Evolutionary conservation across 2,797 vertebrate genomes (phyloP).

Genomic region (Rousettus madagascariensis): DNA sequence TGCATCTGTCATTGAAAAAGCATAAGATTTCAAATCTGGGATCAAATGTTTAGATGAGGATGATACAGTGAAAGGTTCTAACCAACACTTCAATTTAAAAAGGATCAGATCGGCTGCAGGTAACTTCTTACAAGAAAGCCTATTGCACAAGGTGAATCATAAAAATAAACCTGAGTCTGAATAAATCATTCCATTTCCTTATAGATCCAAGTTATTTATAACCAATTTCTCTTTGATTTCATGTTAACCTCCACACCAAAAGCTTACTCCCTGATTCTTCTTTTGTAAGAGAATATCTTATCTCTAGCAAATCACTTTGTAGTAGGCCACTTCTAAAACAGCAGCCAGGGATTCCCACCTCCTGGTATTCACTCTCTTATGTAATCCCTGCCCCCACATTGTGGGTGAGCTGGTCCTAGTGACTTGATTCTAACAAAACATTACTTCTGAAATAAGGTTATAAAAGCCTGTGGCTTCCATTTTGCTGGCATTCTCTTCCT

Average conservation of each 20-base stretch:
- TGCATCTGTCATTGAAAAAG: neutral
- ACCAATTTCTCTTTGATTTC: neutral
- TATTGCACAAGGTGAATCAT: neutral
- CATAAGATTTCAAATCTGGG: neutral
- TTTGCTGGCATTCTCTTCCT: neutral
- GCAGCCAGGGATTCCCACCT: neutral
- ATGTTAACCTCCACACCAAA: neutral
- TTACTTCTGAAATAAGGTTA: neutral
- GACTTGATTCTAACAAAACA: neutral
- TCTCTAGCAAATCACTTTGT: neutral
- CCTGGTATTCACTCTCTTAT: neutral
- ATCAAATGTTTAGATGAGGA: neutral
- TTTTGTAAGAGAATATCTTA: neutral
- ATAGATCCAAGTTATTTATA: neutral
- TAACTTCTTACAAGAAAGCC: neutral
- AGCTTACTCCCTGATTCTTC: neutral
- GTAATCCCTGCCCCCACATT: neutral
- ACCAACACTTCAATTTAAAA: neutral
- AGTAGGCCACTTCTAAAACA: neutral
- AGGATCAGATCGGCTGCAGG: neutral
- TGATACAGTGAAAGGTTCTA: neutral
- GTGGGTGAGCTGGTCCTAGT: neutral
- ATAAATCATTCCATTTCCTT: neutral
- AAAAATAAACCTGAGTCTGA: neutral
- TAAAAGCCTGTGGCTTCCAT: neutral